Percentiles rank a stretch among this genome's conserved stretches.
Evolutionary conservation across 2,888 invertebrate species (phyloP).

Genomic region (Dusona sp.): DNA sequence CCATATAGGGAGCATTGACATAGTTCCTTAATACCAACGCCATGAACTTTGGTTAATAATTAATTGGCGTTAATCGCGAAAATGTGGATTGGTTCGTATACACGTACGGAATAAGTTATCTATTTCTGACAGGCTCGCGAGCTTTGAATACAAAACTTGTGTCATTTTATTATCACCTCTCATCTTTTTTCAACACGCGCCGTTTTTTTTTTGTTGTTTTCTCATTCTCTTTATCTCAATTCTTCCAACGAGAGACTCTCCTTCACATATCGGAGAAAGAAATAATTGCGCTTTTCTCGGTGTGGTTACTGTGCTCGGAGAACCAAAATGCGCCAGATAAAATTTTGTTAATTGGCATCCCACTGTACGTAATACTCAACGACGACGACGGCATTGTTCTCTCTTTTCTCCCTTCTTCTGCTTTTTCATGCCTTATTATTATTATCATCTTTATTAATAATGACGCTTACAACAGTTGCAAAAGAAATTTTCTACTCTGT

Average conservation of each 20-base stretch:
- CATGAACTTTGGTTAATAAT: conserved; percentile 18
- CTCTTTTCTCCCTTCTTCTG: conserved; percentile 14
- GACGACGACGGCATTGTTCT: conserved; percentile 51
- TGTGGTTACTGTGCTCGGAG: conserved; percentile 15
- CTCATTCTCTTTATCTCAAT: conserved; percentile 17
- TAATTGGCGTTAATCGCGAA: conserved; percentile 59
- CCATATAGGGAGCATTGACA: not conserved
- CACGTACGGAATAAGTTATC: not conserved
- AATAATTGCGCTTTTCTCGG: conserved; percentile 61
- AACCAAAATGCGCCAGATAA: conserved; percentile 60
- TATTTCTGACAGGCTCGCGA: not conserved
- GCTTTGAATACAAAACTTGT: conserved; percentile 52
- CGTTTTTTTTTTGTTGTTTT: conserved; percentile 30
- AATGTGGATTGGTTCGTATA: conserved; percentile 13
- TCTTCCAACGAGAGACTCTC: conserved; percentile 38
- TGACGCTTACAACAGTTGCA: not conserved
- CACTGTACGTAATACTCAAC: conserved; percentile 56
- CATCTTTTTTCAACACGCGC: conserved; percentile 7
- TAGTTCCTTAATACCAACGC: not conserved
- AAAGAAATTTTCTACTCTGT: not conserved
- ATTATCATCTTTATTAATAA: not conserved
- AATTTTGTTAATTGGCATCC: conserved; percentile 64
- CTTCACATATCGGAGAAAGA: conserved; percentile 67
- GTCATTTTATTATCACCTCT: conserved; percentile 33
- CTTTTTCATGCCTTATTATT: not conserved